phyloP scores from a whole-genome alignment of 1,140 invertebrate species.

The Lutraria rhynchaena region DNA sequence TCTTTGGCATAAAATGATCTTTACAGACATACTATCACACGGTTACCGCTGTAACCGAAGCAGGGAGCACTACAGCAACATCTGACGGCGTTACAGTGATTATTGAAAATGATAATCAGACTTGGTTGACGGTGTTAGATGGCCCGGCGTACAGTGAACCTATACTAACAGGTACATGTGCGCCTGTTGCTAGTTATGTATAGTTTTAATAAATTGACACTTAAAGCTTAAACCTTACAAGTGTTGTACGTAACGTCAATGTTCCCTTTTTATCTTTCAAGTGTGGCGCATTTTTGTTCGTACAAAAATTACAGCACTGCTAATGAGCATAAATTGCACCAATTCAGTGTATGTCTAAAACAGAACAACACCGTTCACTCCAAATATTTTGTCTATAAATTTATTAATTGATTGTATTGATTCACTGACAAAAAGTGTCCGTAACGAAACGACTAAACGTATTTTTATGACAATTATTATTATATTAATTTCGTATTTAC shows the following conservation, averaged over 20 bases:
- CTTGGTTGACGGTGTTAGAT: constrained; percentile 1
- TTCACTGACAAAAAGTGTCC: too few species aligned
- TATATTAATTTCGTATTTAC: too few species aligned
- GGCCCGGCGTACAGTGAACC: not conserved
- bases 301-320: not conserved
- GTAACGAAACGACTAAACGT: too few species aligned
- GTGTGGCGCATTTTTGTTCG: not conserved
- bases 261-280: not conserved
- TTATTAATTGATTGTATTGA: too few species aligned
- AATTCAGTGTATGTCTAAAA: too few species aligned
- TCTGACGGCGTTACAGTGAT: constrained; percentile 48
- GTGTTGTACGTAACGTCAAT: not conserved
- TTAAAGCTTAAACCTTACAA: not conserved
- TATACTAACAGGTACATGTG: not conserved
- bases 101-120: not conserved
- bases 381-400: too few species aligned
- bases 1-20: too few species aligned
- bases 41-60: not conserved
- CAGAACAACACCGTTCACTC: too few species aligned
- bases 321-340: not conserved
- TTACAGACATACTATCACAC: constrained; percentile 12
- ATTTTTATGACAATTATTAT: too few species aligned
- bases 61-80: not conserved
- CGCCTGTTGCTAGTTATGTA: not conserved
- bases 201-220: not conserved